Evolutionary conservation across 2,113 vertebrate genomes (phyloP), one percentile per base, ranked within the genome.

Genomic region (Symphodus melops): DNA sequence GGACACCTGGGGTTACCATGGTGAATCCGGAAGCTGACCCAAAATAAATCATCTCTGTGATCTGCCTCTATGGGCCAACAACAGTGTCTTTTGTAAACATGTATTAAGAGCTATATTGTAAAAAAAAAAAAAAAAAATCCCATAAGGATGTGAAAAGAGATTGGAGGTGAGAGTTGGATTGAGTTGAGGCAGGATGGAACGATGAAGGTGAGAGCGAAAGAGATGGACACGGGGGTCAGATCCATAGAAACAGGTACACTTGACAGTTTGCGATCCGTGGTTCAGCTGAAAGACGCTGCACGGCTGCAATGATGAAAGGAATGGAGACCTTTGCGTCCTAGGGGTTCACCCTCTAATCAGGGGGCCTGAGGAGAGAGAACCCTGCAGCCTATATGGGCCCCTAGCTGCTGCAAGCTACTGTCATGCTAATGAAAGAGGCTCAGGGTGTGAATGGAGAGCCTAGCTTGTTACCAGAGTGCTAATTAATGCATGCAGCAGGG

Each of bases 391-490:
- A 80, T 44, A 80, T 69, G 84, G 88, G 89, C 91, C 91, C 83
- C 84, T 85, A 80, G 86, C 87, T 52, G 64, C 81, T 83, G 81
- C 79, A 75, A 83, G 89, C 90, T 84, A 92, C 91, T 94, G 92
- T 93, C 90, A 94, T 94, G 92, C 88, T 93, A 93, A 95, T 94
- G 90, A 93, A 93, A 90, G 88, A 86, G 86, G 78, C 86, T 87
- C 81, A 77, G 88, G 81, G 92, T 94, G 92, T 93, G 93, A 94
- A 94, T 91, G 79, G 85, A 88, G 84, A 87, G 84, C 83, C 86
- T 91, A 88, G 90, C 92, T 94, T 92, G 90, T 92, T 94, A 94
- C 90, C 82, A 82, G 85, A 77, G 79, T 88, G 89, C 90, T 94
- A 94, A 94, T 95, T 94, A 94, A 93, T 88, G 92, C 86, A 85